Conservation (phyloP, 2,113 vertebrate genomes). For the Trichechus manatus region DNA sequence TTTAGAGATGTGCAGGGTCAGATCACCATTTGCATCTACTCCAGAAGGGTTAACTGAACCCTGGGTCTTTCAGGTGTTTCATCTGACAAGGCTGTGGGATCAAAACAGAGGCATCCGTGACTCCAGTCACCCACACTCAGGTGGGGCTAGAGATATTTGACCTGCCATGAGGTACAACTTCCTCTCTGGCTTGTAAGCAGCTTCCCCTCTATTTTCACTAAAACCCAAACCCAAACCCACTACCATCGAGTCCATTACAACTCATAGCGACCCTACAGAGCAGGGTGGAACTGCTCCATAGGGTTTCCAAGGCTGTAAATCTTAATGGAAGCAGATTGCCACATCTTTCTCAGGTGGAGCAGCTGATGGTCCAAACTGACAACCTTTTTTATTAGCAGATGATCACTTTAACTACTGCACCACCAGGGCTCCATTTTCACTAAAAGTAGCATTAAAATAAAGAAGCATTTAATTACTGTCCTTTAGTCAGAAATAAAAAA, state of each 20-base stretch:
- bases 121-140: no score
- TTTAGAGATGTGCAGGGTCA: background rate
- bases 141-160: background rate
- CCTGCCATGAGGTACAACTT: background rate
- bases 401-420: no score
- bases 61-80: background rate
- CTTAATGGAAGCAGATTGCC: background rate
- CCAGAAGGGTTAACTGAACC: background rate
- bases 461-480: background rate
- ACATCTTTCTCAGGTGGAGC: background rate
- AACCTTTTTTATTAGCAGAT: no score
- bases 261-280: no score
- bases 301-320: background rate
- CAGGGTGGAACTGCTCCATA: no score
- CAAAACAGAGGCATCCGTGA: background rate
- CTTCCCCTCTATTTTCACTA: background rate
- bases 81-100: background rate
- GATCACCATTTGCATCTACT: background rate
- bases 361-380: background rate
- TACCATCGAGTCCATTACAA: background rate
- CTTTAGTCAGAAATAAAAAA: slow-evolving; percentile 46
- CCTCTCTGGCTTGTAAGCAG: background rate
- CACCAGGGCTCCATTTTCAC: background rate
- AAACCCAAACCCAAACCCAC: background rate
- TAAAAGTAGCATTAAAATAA: background rate